Percentiles rank a stretch among this genome's conserved stretches.
These are phyloP conservation scores for Chrysolina haemoptera DNA, from an alignment of 2,888 invertebrate species.

Conservation along the genomic window DNA sequence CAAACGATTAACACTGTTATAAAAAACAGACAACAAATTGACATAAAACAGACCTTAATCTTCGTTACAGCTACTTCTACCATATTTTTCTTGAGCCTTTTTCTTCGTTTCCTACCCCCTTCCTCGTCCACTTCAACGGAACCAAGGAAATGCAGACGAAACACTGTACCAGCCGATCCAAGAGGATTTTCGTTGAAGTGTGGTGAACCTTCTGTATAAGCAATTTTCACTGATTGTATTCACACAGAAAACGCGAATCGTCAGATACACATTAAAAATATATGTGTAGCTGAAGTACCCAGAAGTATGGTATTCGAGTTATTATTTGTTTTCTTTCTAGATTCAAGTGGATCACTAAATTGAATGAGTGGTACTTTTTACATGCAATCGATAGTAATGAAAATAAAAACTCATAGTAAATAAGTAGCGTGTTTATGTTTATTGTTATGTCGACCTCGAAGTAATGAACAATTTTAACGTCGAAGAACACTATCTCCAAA, in stretches of 20 bases:
- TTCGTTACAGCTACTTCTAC: constrained; percentile 90
- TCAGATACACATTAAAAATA: not conserved
- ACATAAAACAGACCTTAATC: constrained; percentile 80
- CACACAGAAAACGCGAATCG: constrained; percentile 6
- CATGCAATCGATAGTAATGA: too few species aligned
- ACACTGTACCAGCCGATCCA: constrained; percentile 79
- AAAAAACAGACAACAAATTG: constrained; percentile 27
- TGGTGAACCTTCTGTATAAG: constrained; percentile 65
- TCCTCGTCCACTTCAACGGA: constrained; percentile 90
- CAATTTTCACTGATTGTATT: constrained; percentile 56
- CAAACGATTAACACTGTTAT: not conserved
- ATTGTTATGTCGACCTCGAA: too few species aligned
- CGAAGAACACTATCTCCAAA: too few species aligned
- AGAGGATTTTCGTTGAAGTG: constrained; percentile 65
- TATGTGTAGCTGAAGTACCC: constrained; percentile 7
- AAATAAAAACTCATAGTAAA: too few species aligned
- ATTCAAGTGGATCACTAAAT: too few species aligned
- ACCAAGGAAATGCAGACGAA: constrained; percentile 87
- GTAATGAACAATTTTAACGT: too few species aligned
- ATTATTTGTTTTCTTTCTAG: too few species aligned
- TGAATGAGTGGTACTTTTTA: too few species aligned
- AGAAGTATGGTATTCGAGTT: constrained; percentile 2
- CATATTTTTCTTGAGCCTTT: constrained; percentile 89
- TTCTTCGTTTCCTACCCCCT: constrained; percentile 79
- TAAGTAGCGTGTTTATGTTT: too few species aligned